These are phyloP conservation scores for Trachelipus rathkii DNA, from an alignment of 1,140 invertebrate species.

Conservation along the genomic window DNA sequence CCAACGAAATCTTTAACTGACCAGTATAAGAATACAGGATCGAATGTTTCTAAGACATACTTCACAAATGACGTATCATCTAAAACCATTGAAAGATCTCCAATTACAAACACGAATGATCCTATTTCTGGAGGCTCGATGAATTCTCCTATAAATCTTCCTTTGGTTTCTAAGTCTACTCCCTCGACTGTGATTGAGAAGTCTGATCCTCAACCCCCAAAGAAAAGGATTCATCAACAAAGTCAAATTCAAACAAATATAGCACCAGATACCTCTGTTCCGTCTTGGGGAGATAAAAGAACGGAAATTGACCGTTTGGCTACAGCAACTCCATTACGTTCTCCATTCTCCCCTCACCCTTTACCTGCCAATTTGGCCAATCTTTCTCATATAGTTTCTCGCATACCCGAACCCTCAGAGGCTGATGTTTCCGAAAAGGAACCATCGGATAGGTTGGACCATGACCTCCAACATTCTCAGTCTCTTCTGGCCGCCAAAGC, in stretches of 20 bases:
- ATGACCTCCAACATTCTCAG: constrained; percentile 22
- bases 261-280: constrained; percentile 45
- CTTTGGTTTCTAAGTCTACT: constrained; percentile 18
- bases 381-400: constrained; percentile 59
- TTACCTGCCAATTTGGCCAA: constrained; percentile 55
- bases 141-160: constrained; percentile 24
- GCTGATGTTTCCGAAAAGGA: constrained; percentile 30
- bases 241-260: not conserved
- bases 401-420: constrained; percentile 57
- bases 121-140: not conserved
- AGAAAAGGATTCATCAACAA: not conserved
- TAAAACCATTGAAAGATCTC: not conserved
- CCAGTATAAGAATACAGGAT: constrained; percentile 46
- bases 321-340: constrained; percentile 16
- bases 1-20: constrained; percentile 47
- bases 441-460: not conserved
- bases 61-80: not conserved
- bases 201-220: not conserved
- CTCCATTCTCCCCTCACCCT: constrained; percentile 34
- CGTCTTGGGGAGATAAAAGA: constrained; percentile 59
- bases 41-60: constrained; percentile 5
- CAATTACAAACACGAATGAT: not conserved
- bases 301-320: constrained; percentile 53
- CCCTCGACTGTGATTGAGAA: constrained; percentile 5
- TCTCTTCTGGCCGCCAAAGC: constrained; percentile 29